Evolutionary conservation across 2,888 invertebrate genomes (phyloP).

Genomic region (Clitarchus hookeri): DNA sequence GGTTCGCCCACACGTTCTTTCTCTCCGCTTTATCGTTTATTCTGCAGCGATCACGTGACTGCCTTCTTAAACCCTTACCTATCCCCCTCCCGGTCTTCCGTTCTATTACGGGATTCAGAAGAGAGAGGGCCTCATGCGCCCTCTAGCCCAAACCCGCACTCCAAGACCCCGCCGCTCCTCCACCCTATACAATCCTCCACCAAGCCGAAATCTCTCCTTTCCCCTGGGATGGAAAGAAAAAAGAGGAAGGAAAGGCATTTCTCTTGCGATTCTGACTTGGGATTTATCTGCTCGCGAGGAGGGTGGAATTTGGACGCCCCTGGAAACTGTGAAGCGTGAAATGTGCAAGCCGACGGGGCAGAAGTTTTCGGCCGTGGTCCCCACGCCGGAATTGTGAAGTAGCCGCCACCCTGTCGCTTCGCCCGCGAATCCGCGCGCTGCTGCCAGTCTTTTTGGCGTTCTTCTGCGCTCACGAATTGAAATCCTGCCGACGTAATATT

Average conservation of each 20-base stretch:
- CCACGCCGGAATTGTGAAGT: neutral
- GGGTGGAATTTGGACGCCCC: neutral
- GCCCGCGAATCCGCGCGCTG: too few relatives aligned
- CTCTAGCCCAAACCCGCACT: neutral
- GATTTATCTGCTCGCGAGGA: neutral
- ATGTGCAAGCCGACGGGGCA: neutral
- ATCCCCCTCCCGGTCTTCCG: neutral
- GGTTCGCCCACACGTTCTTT: neutral
- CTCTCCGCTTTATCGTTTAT: slow-evolving; percentile 2
- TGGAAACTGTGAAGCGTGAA: neutral
- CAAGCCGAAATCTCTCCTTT: neutral
- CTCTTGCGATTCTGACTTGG: slow-evolving; percentile 14
- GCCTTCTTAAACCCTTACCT: neutral
- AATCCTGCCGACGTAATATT: too few relatives aligned
- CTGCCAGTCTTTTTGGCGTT: too few relatives aligned
- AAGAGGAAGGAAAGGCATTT: neutral
- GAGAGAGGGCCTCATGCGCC: neutral
- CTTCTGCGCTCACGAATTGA: too few relatives aligned
- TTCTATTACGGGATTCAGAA: neutral
- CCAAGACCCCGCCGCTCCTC: neutral
- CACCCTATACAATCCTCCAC: neutral
- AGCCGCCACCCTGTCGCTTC: neutral
- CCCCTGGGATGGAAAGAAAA: neutral
- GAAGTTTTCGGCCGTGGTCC: neutral
- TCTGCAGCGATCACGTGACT: slow-evolving; percentile 6